Conservation (phyloP, 64 coral and sea anemone genomes). For the Porites lutea region DNA sequence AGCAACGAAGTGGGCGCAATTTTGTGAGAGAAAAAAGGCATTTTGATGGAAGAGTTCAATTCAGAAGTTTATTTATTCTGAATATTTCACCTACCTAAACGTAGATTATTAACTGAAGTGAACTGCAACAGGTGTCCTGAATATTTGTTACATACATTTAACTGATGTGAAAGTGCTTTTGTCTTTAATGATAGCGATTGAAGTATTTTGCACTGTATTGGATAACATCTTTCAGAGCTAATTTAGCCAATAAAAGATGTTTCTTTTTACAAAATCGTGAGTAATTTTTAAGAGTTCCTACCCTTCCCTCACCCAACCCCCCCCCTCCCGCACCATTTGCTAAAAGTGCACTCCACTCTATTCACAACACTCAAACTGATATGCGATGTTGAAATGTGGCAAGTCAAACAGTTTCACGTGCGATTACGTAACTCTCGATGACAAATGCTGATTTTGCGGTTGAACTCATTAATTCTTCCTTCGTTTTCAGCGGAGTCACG, state of each 20-base stretch:
- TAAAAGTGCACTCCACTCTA: no score
- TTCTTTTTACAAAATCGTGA: background rate
- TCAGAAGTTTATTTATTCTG: slow-evolving; percentile 14
- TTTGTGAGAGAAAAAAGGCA: background rate
- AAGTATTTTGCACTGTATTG: slow-evolving; percentile 3
- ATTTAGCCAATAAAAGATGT: slow-evolving; percentile 15
- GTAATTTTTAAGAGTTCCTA: no score
- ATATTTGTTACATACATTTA: background rate
- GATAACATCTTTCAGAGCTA: background rate
- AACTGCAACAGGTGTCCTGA: background rate
- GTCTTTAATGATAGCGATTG: background rate
- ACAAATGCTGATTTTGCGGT: no score
- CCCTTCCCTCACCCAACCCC: no score
- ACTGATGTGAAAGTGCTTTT: no score
- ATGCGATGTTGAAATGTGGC: no score
- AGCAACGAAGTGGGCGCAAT: background rate
- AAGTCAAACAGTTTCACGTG: no score
- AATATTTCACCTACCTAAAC: background rate
- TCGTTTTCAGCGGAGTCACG: no score
- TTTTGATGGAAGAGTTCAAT: background rate
- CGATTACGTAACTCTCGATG: no score
- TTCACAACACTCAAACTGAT: no score
- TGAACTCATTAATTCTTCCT: no score
- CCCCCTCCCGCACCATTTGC: no score
- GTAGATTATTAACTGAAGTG: background rate